Base-by-base conservation (phyloP, 2,888 invertebrate species). In the Ormia ochracea region DNA sequence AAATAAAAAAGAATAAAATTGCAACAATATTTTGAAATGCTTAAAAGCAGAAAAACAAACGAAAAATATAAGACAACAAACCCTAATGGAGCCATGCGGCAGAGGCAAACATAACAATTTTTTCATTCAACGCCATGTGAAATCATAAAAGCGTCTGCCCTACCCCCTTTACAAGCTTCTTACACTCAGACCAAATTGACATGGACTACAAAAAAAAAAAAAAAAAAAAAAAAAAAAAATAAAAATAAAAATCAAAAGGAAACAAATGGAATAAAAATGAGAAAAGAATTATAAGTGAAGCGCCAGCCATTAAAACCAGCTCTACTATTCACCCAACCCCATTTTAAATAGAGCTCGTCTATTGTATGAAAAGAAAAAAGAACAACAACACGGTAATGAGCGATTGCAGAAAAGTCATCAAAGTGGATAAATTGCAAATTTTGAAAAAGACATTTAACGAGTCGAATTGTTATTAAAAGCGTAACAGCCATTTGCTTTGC, bases 31-130 rank as follows among this genome's bases (percentile, higher is more conserved):
- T 43, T 58, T 58, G 63, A 74, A 56, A 78, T 59, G 41, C 19
- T 7, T 54, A 41, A 59, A 59, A 66, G 43, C 9, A 12, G 73
- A 58, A 63, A 33, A 66, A 28, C 50, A 66, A 56, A 19, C 54
- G 38, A 36, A 69, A 63, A 59, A 79, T 79, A 28, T 76, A 61
- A 80, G 76, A 76, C 76, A 79, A 74, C 75, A 80, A 72, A 66
- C 80, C 80, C 59, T 76, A 76, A 76, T 72, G 61, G 59, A 74
- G 63, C 52, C 38, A 41, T 23, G 56, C 6, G 52, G 26, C 19
- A 45, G 54, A 45, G 31, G 54, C 52, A 61, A 54, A 61, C 21
- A 52, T 50, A 66, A 59, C 50, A 58, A 43, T 59, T 26, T 23
- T 41, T 45, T 50, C 21, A 38, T 66, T 59, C 31, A 50, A 59